Conservation (phyloP, 2,113 vertebrate species). For the Lonchura striata region DNA sequence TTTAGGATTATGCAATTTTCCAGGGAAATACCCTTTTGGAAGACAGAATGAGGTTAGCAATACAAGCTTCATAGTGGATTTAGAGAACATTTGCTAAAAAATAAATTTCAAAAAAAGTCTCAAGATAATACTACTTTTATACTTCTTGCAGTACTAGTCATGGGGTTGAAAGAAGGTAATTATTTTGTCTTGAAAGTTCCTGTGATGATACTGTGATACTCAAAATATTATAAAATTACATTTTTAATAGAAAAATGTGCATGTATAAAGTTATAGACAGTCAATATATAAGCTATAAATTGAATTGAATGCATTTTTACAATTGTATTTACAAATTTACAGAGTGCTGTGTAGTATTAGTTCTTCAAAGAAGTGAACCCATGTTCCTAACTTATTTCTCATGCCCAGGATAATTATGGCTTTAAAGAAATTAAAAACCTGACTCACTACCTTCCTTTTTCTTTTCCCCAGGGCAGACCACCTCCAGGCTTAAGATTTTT, state of each 20-base stretch:
- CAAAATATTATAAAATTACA: neutral
- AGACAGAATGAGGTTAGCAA: conserved; percentile 54
- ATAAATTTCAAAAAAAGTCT: neutral
- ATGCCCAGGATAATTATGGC: neutral
- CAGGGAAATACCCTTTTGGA: conserved; percentile 24
- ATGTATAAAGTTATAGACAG: neutral
- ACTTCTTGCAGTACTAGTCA: neutral
- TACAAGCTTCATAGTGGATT: neutral
- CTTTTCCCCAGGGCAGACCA: neutral
- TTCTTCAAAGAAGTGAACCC: neutral
- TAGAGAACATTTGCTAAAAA: conserved; percentile 2
- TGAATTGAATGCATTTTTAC: neutral
- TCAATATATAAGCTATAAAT: neutral
- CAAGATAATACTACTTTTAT: neutral
- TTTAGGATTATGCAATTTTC: conserved; percentile 41
- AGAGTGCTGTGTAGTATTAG: neutral
- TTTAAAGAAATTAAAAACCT: neutral
- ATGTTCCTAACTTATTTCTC: neutral
- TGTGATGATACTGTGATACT: neutral
- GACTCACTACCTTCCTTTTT: neutral
- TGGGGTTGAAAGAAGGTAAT: neutral
- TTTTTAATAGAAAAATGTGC: neutral
- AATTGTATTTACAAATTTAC: neutral
- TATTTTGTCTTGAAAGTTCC: neutral
- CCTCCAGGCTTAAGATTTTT: neutral